These are phyloP conservation scores for Rhagoletis pomonella DNA, from an alignment of 1,140 invertebrate genomes.

Conservation along the genomic window DNA sequence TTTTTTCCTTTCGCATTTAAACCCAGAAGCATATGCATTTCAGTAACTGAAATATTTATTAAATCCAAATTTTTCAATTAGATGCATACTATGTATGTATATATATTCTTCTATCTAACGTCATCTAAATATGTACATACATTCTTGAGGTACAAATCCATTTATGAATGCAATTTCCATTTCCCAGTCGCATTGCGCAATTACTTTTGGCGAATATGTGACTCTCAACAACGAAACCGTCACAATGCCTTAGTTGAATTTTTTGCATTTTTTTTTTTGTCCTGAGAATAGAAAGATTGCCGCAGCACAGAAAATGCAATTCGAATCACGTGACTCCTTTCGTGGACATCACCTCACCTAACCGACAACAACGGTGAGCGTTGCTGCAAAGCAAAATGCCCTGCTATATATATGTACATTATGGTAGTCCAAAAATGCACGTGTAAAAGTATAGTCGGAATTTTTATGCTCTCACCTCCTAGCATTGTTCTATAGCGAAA, in stretches of 20 bases:
- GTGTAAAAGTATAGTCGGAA: too few relatives aligned
- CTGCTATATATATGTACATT: too few relatives aligned
- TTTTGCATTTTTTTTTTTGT: conserved; percentile 1
- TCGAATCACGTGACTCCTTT: not conserved
- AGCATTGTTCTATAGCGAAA: too few relatives aligned
- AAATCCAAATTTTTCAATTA: too few relatives aligned
- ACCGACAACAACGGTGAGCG: not conserved
- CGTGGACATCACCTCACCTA: not conserved
- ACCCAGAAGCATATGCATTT: too few relatives aligned
- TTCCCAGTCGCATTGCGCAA: conserved; percentile 20
- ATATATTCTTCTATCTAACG: too few relatives aligned
- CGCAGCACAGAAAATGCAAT: not conserved
- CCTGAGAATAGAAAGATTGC: not conserved
- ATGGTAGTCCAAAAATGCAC: too few relatives aligned
- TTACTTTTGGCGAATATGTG: not conserved
- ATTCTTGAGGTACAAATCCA: not conserved
- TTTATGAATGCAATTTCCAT: conserved; percentile 16
- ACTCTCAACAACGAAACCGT: not conserved
- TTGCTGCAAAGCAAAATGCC: not conserved
- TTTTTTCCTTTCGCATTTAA: too few relatives aligned
- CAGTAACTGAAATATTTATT: too few relatives aligned
- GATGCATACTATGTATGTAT: too few relatives aligned
- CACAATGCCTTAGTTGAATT: not conserved
- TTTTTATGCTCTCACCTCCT: too few relatives aligned
- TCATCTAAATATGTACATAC: too few relatives aligned